phyloP scores from a whole-genome alignment of 1,140 invertebrate genomes.

The Polypedilum vanderplanki region DNA sequence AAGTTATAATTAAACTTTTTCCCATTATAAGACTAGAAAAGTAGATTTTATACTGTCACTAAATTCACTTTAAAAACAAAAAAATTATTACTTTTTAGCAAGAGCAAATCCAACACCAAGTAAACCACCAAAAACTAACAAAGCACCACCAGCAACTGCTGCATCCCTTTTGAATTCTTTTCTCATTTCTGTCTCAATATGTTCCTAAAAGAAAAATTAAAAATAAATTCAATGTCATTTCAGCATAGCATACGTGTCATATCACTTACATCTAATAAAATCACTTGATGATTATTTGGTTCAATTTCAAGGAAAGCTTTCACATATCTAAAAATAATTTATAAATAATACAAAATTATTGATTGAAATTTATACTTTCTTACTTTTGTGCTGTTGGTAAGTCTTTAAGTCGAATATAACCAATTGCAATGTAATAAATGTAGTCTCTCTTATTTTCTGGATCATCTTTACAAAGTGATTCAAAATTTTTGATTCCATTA shows the following conservation, averaged over 20 bases:
- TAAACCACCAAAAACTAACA: slow-evolving; percentile 70
- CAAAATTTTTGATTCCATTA: slow-evolving; percentile 78
- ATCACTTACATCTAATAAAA: slow-evolving; percentile 48
- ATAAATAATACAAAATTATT: no score
- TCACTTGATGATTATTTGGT: slow-evolving; percentile 85
- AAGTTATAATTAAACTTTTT: no score
- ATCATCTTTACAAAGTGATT: slow-evolving; percentile 73
- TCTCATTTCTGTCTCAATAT: slow-evolving; percentile 82
- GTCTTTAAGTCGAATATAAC: slow-evolving; percentile 85
- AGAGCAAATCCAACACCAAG: slow-evolving; percentile 72
- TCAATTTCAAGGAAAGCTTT: slow-evolving; percentile 78
- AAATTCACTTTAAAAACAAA: no score
- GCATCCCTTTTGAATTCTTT: slow-evolving; percentile 82
- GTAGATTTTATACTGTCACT: no score
- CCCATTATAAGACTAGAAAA: no score
- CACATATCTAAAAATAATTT: slow-evolving; percentile 45
- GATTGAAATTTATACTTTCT: no score
- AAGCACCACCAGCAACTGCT: slow-evolving; percentile 74
- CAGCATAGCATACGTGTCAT: no score
- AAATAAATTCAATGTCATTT: slow-evolving; percentile 32
- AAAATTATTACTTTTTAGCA: slow-evolving; percentile 52
- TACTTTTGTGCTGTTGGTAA: slow-evolving; percentile 74
- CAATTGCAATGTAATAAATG: slow-evolving; percentile 89
- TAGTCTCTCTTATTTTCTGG: slow-evolving; percentile 80
- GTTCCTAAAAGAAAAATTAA: slow-evolving; percentile 52